Conservation (phyloP, 2,113 vertebrate genomes). For the Hemichromis elongatus region DNA sequence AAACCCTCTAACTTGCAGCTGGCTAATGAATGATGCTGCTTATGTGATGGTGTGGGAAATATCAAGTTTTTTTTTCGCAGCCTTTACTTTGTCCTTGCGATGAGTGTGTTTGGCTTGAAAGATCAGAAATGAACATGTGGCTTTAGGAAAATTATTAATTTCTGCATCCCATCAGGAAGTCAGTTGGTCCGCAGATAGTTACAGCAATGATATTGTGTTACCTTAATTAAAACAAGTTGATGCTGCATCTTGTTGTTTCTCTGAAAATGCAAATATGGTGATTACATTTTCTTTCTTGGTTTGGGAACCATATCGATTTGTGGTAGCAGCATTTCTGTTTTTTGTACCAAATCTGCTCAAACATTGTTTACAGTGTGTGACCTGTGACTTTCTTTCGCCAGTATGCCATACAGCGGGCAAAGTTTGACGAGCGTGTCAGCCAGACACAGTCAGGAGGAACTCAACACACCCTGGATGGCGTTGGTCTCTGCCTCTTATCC, state of each 20-base stretch:
- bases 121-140: neutral
- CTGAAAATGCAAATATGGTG: neutral
- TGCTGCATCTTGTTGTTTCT: neutral
- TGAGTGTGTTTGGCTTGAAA: neutral
- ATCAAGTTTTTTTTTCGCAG: neutral
- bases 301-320: neutral
- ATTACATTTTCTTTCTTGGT: neutral
- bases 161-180: neutral
- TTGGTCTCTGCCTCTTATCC: conserved; percentile 82
- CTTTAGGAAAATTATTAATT: neutral
- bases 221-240: neutral
- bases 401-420: conserved; percentile 86
- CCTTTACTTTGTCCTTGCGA: neutral
- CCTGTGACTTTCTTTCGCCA: conserved; percentile 42
- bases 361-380: neutral
- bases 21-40: neutral
- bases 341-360: neutral
- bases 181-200: neutral
- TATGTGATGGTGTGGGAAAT: neutral
- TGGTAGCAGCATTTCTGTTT: neutral
- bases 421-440: conserved; percentile 82
- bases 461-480: conserved; percentile 67
- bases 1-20: neutral
- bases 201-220: neutral
- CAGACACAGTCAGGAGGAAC: conserved; percentile 74